phyloP scores from a whole-genome alignment of 1,140 invertebrate genomes.

The Leptinotarsa undecemlineata region DNA sequence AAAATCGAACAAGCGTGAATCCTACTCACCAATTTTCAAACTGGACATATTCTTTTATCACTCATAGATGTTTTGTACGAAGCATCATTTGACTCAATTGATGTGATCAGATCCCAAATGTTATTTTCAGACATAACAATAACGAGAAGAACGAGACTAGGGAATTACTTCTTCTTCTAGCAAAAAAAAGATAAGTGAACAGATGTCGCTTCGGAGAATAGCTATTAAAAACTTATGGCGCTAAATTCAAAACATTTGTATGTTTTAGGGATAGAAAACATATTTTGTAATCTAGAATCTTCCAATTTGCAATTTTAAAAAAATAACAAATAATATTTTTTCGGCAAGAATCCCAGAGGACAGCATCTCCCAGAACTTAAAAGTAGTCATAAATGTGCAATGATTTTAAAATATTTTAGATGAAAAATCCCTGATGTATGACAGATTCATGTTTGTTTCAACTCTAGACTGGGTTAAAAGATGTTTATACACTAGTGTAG shows the following conservation, averaged over 20 bases:
- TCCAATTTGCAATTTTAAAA: no score
- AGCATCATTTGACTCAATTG: conserved; percentile 23
- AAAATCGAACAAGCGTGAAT: conserved; percentile 28
- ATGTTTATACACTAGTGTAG: no score
- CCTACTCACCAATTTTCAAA: conserved; percentile 66
- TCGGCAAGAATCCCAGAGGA: no score
- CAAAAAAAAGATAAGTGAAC: conserved; percentile 1
- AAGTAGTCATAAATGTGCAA: no score
- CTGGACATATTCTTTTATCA: conserved; percentile 64
- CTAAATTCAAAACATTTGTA: not conserved
- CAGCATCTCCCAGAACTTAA: no score
- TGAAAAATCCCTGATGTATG: no score
- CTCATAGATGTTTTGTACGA: conserved; percentile 44
- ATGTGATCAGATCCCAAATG: not conserved
- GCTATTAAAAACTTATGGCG: conserved; percentile 13
- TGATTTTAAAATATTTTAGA: no score
- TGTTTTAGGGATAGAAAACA: no score
- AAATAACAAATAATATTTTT: no score
- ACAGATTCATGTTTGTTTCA: no score
- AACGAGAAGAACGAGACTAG: conserved; percentile 1
- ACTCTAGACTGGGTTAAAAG: no score
- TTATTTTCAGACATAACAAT: conserved; percentile 30
- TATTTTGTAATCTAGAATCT: no score
- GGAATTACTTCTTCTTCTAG: not conserved
- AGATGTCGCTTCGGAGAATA: conserved; percentile 21